Percentiles rank a stretch among this genome's conserved stretches.
Evolutionary conservation across 2,888 invertebrate genomes (phyloP).

Genomic region (Diarsia rubi): DNA sequence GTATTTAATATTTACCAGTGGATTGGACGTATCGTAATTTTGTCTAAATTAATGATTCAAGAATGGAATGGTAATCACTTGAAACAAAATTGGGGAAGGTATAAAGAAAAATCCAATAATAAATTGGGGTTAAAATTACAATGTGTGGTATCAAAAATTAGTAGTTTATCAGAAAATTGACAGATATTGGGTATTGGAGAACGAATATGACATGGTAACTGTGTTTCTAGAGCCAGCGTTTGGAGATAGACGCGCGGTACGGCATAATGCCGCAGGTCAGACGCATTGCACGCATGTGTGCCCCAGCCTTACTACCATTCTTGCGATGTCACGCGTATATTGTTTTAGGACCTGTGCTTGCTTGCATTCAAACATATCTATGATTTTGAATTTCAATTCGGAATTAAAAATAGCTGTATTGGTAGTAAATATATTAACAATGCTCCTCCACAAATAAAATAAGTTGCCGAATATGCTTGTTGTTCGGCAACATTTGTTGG

Average conservation of each 20-base stretch:
- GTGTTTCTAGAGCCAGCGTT: slow-evolving; percentile 96
- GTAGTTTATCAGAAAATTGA: slow-evolving; percentile 20
- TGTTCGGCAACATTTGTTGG: no score
- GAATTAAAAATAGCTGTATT: neutral
- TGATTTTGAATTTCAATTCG: neutral
- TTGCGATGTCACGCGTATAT: slow-evolving; percentile 36
- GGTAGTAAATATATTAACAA: neutral
- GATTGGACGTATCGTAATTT: neutral
- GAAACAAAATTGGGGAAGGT: neutral
- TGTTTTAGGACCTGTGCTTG: slow-evolving; percentile 2
- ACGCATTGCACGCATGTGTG: slow-evolving; percentile 88
- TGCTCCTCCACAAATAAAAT: neutral
- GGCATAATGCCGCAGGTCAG: slow-evolving; percentile 96
- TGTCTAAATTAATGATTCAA: neutral
- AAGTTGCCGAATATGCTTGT: neutral
- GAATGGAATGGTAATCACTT: neutral
- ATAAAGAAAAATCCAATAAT: neutral
- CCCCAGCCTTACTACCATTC: slow-evolving; percentile 73
- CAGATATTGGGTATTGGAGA: slow-evolving; percentile 37
- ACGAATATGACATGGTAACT: slow-evolving; percentile 59
- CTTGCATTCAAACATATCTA: neutral
- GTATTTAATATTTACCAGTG: neutral
- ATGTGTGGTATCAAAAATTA: neutral
- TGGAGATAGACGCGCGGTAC: slow-evolving; percentile 97
- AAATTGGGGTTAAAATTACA: neutral